phyloP scores from a whole-genome alignment of 1,140 invertebrate genomes.

The Ips nitidus region DNA sequence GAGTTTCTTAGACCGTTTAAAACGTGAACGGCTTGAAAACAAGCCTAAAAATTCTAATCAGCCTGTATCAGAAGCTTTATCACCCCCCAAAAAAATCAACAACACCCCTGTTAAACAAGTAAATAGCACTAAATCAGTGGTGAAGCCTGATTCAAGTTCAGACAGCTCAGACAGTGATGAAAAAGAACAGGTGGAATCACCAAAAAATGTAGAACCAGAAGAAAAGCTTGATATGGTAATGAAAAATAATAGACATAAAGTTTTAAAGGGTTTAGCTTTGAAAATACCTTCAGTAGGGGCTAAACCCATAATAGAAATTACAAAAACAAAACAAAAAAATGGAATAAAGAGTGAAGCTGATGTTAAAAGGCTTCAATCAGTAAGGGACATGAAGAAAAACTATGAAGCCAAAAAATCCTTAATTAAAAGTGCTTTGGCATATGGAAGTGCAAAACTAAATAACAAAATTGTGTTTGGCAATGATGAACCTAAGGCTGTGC shows the following conservation, averaged over 20 bases:
- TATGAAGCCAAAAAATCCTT: slow-evolving; percentile 60
- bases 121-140: background rate
- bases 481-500: slow-evolving; percentile 7
- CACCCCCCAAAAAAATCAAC: no score
- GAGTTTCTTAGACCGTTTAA: slow-evolving; percentile 51
- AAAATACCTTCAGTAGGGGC: background rate
- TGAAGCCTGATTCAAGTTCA: background rate
- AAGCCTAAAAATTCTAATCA: background rate
- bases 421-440: slow-evolving; percentile 58
- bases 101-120: slow-evolving; percentile 3
- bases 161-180: background rate
- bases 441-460: slow-evolving; percentile 57
- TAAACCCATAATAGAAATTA: background rate
- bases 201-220: background rate
- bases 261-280: background rate
- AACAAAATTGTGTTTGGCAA: slow-evolving; percentile 58
- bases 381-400: slow-evolving; percentile 57
- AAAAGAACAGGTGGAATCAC: background rate
- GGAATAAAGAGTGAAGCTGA: slow-evolving; percentile 50
- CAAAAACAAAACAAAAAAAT: slow-evolving; percentile 25
- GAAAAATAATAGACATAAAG: slow-evolving; percentile 19
- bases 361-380: slow-evolving; percentile 59
- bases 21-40: slow-evolving; percentile 46
- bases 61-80: no score
- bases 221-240: slow-evolving; percentile 36